These are phyloP conservation scores for Eulimnadia texana DNA, from an alignment of 1,140 invertebrate species.

Conservation along the genomic window DNA sequence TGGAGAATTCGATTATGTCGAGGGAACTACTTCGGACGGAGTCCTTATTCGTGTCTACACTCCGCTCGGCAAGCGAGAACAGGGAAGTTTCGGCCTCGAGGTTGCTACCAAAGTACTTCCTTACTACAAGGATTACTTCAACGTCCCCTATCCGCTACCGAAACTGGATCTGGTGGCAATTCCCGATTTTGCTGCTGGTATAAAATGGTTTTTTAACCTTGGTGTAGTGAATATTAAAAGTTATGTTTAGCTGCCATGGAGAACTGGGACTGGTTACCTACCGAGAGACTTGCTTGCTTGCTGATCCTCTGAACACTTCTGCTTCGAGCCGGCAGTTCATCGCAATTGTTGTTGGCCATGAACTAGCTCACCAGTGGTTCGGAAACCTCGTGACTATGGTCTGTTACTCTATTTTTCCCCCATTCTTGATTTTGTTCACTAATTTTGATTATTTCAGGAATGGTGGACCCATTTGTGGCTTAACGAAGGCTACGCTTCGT, in stretches of 20 bases:
- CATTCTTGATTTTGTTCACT: constrained; percentile 4
- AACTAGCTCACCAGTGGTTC: constrained; percentile 82
- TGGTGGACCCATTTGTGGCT: constrained; percentile 60
- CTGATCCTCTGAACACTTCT: constrained; percentile 71
- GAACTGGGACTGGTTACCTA: constrained; percentile 85
- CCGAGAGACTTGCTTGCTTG: constrained; percentile 65
- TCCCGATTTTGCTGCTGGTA: constrained; percentile 72
- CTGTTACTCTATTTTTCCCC: constrained; percentile 33
- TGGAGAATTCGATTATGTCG: constrained; percentile 87
- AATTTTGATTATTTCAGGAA: constrained; percentile 25
- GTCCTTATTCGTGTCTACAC: constrained; percentile 82
- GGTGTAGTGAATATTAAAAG: constrained; percentile 26
- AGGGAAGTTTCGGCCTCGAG: constrained; percentile 80
- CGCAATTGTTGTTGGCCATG: constrained; percentile 72
- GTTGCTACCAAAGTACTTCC: constrained; percentile 70
- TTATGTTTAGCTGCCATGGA: constrained; percentile 67
- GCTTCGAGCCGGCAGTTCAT: constrained; percentile 70
- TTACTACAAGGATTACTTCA: constrained; percentile 88
- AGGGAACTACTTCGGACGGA: constrained; percentile 61
- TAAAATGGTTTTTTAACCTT: constrained; percentile 31
- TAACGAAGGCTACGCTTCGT: constrained; percentile 85
- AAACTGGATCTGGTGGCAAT: constrained; percentile 93
- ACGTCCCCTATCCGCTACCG: constrained; percentile 85
- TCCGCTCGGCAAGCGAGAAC: constrained; percentile 76
- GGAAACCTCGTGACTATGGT: constrained; percentile 85